A percentile compares a stretch with the other conserved stretches of the same genome.
These are phyloP conservation scores for Ophiodon elongatus DNA, from an alignment of 2,113 vertebrate genomes.

Conservation along the genomic window DNA sequence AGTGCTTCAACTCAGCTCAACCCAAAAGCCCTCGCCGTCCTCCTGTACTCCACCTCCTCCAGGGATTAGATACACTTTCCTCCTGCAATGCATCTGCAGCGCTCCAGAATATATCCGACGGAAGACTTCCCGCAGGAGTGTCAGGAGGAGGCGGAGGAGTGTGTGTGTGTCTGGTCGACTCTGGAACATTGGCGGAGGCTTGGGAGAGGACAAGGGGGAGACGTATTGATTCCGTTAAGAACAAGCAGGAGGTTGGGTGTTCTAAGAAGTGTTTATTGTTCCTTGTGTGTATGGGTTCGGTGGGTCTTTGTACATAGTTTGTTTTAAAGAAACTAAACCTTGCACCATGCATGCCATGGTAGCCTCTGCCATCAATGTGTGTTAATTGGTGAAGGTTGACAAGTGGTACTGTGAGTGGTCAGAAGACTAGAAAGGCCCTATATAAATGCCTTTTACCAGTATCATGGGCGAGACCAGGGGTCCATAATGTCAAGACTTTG, in stretches of 20 bases:
- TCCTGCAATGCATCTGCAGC: too few species aligned
- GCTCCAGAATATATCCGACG: too few species aligned
- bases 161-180: too few species aligned
- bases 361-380: neutral
- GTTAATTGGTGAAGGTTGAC: neutral
- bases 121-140: too few species aligned
- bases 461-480: neutral
- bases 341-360: neutral
- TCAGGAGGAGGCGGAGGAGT: too few species aligned
- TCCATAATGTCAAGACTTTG: neutral
- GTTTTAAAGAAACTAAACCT: neutral
- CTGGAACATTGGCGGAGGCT: too few species aligned
- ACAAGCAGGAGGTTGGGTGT: neutral
- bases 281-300: neutral
- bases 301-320: too few species aligned
- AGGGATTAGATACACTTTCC: too few species aligned
- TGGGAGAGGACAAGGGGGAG: neutral
- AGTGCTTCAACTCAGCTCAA: neutral
- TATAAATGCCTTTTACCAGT: neutral
- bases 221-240: neutral
- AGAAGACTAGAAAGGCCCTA: too few species aligned
- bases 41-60: neutral
- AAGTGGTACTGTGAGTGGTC: neutral
- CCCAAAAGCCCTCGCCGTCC: neutral
- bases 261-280: neutral